Evolutionary conservation across 2,888 invertebrate species (phyloP).

Genomic region (Scaptomyza reducta): DNA sequence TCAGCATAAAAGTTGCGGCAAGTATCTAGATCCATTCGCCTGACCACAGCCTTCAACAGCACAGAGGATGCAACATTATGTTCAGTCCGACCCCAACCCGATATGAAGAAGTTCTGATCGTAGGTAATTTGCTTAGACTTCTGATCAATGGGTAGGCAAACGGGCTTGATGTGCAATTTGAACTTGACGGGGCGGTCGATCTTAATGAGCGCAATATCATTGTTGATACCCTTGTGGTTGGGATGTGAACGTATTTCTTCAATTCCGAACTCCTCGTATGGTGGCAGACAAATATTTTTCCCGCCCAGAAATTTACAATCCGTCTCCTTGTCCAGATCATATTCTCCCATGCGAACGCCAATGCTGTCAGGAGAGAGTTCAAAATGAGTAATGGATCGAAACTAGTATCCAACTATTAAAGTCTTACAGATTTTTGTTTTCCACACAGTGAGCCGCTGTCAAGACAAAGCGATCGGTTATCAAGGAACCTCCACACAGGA

Average conservation of each 20-base stretch:
- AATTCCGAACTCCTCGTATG: slow-evolving; percentile 82
- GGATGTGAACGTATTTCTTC: slow-evolving; percentile 85
- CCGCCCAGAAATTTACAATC: slow-evolving; percentile 78
- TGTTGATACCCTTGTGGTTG: slow-evolving; percentile 84
- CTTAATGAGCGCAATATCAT: slow-evolving; percentile 87
- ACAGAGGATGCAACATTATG: slow-evolving; percentile 43
- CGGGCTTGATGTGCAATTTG: slow-evolving; percentile 71
- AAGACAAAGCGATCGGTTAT: slow-evolving; percentile 77
- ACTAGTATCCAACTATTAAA: too few relatives aligned
- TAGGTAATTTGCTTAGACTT: slow-evolving; percentile 28
- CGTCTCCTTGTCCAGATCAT: slow-evolving; percentile 70
- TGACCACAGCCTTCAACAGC: slow-evolving; percentile 69
- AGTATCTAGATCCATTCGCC: slow-evolving; percentile 39
- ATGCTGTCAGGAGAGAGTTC: slow-evolving; percentile 54
- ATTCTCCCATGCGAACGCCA: slow-evolving; percentile 84
- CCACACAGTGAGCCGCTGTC: slow-evolving; percentile 81
- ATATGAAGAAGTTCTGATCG: slow-evolving; percentile 63
- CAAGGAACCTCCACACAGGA: slow-evolving; percentile 83
- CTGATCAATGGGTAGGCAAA: slow-evolving; percentile 78
- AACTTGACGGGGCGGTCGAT: slow-evolving; percentile 62
- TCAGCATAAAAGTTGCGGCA: slow-evolving; percentile 67
- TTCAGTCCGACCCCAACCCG: slow-evolving; percentile 82
- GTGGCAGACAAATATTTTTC: slow-evolving; percentile 79
- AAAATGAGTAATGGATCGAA: not conserved
- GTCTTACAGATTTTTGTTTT: slow-evolving; percentile 62